Evolutionary conservation across 2,797 vertebrate species (phyloP), one percentile per base, ranked within the genome.

Genomic region (Falco biarmicus): DNA sequence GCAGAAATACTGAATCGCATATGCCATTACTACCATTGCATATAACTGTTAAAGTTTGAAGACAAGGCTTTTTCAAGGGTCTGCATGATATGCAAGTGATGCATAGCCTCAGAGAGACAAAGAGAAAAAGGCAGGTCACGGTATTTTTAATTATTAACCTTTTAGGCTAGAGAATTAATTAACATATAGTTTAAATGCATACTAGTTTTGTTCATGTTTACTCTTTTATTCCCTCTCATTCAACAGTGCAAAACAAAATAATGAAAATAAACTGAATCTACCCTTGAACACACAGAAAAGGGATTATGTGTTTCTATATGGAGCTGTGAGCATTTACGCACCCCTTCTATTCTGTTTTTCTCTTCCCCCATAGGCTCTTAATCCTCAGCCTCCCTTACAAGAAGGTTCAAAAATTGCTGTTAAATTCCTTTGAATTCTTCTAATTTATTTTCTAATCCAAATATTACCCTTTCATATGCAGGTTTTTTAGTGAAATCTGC

Each of bases 401-500:
- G 78, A 83, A 28, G 28, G 73, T 89, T 96, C 87, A 91, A 92
- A 94, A 95, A 76, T n/a, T 74, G 61, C 80, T 88, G 73, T 57
- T 74, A 71, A 92, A 90, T 93, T 90, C 63, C 68, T 94, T 57
- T 77, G 60, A 92, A 89, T 96, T 92, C 66, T 53, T 93, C 83
- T 86, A 76, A 95, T 90, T 95, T 86, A 82, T 93, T 90, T 95
- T 89, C 88, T 92, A 87, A 90, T 93, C 66, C 70, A 79, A 73
- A 93, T 60, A 91, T 87, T 90, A 80, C 54, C 43, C 77, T 84
- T 91, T 93, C 47, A 57, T n/a, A 84, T 60, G 70, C 64, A 89
- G 70, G 83, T 84, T 31, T 90, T 93, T 87, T 70, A 37, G n/a
- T 13, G 4, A 93, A 74, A 89, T 53, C 43, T 77, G 59, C 24